These are phyloP conservation scores for Oncorhynchus nerka DNA, from an alignment of 2,113 vertebrate genomes.

Conservation along the genomic window DNA sequence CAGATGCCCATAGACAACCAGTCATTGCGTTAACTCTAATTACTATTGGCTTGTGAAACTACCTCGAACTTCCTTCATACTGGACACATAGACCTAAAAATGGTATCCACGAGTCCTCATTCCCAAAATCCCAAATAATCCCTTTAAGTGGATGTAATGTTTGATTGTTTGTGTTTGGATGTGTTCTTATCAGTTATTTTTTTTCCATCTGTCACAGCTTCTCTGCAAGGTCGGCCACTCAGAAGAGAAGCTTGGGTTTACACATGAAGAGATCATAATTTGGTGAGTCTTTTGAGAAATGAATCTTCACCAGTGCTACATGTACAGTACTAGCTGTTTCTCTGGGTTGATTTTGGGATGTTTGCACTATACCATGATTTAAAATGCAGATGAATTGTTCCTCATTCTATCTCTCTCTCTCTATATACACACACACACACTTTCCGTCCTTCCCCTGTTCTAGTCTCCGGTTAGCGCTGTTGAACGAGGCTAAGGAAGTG, in stretches of 20 bases:
- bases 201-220: constrained; percentile 69
- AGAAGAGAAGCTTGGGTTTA: constrained; percentile 86
- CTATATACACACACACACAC: neutral
- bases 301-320: neutral
- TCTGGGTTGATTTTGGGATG: no score
- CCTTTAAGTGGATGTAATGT: neutral
- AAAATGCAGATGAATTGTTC: neutral
- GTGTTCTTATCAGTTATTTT: neutral
- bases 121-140: no score
- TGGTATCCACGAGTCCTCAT: no score
- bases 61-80: no score
- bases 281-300: constrained; percentile 71
- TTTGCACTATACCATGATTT: no score
- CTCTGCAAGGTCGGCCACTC: constrained; percentile 83
- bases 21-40: no score
- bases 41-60: no score
- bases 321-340: neutral
- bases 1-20: no score
- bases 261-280: constrained; percentile 86
- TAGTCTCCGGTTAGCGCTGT: constrained; percentile 83
- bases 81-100: no score
- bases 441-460: neutral
- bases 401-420: neutral
- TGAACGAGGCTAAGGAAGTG: constrained; percentile 89
- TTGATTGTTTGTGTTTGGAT: neutral